phyloP scores from a whole-genome alignment of 2,888 invertebrate genomes.

The Calliscelio sp. region DNA sequence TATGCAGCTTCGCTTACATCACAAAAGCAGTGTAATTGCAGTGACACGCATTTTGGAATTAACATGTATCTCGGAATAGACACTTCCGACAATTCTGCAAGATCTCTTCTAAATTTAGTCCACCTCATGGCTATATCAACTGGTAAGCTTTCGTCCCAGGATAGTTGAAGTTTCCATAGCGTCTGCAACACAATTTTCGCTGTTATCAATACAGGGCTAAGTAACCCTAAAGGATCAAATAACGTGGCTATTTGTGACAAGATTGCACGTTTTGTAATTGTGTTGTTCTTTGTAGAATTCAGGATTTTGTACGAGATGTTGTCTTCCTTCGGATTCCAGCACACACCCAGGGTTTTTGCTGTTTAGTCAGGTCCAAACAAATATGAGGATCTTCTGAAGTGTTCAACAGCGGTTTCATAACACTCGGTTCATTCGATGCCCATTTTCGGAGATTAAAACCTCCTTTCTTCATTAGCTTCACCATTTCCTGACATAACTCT shows the following conservation, averaged over 20 bases:
- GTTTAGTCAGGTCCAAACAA: slow-evolving; percentile 19
- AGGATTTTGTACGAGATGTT: slow-evolving; percentile 3
- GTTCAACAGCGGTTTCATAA: neutral
- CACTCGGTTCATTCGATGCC: slow-evolving; percentile 31
- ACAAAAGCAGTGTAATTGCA: slow-evolving; percentile 17
- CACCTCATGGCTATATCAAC: neutral
- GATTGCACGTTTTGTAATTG: slow-evolving; percentile 53
- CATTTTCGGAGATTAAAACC: slow-evolving; percentile 35
- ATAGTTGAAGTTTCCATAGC: slow-evolving; percentile 36
- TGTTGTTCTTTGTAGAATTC: neutral
- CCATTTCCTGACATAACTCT: neutral
- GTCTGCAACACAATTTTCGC: slow-evolving; percentile 58
- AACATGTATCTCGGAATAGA: slow-evolving; percentile 1
- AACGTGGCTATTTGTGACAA: slow-evolving; percentile 58
- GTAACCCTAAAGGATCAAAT: slow-evolving; percentile 64
- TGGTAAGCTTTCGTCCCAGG: slow-evolving; percentile 37
- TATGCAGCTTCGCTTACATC: slow-evolving; percentile 25
- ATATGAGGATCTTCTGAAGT: neutral
- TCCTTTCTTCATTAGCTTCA: neutral
- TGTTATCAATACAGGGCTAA: slow-evolving; percentile 53
- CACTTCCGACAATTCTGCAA: neutral
- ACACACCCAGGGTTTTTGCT: slow-evolving; percentile 55
- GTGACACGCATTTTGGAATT: neutral
- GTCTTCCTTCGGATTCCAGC: slow-evolving; percentile 51
- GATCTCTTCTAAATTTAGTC: neutral